Evolutionary conservation across 2,113 vertebrate genomes (phyloP), one percentile per base, ranked within the genome.

Genomic region (Pongo pygmaeus): DNA sequence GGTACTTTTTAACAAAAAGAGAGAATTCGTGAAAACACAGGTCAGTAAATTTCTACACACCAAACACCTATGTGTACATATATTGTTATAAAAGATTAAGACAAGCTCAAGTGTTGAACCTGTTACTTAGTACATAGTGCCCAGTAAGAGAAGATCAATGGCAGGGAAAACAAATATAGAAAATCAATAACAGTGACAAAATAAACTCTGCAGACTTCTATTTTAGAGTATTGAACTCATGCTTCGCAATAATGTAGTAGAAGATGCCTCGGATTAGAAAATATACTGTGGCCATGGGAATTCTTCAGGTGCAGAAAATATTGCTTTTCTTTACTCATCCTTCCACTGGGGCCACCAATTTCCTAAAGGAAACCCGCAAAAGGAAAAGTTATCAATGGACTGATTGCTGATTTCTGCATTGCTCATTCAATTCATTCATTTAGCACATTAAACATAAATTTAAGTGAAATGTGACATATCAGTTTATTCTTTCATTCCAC

Each of bases 351-450:
- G 43, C 11, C 67, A 84, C 67, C 23, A 17, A n/a, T 93, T 77
- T 94, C 64, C 84, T 95, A 78, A 86, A 70, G 50, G 13, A 96
- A 93, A 89, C 40, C 91, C 8, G 14, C 17, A 89, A 77, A 48
- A 59, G 25, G 72, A 38, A 92, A 80, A 79, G 48, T 55, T 55
- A 30, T 67, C 4, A 48, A 8, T 3, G 67, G 17, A 48, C 52
- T 23, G 2, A 64, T 32, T 77, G 38, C 9, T 93, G 27, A 23
- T 48, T 35, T 91, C 75, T 50, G 2, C 30, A 48, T 64, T 67
- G 10, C 38, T 64, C 46, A 75, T 35, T 85, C 32, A 35, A 20
- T 46, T 84, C 12, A 79, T 12, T 67, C 30, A 27, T 22, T 38
- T 32, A 59, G 6, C 4, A 87, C 23, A 70, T 72, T 48, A 91